Evolutionary conservation across 1,140 invertebrate species (phyloP), one percentile per base, ranked within the genome.

Genomic region (Atta colombica): DNA sequence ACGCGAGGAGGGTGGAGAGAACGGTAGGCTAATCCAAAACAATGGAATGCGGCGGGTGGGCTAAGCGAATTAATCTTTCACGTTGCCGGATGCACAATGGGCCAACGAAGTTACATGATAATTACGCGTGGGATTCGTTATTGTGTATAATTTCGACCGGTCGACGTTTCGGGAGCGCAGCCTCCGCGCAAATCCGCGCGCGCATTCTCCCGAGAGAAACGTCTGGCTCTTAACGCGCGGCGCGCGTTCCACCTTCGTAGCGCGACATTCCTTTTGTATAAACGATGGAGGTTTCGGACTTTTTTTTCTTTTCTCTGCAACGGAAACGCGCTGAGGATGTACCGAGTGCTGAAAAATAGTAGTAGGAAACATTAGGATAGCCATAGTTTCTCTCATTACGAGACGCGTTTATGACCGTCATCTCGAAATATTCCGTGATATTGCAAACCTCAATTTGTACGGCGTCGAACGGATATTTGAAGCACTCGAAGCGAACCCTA

Each of bases 41-140:
- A 92, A 91, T 92, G 91, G 87, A 90, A 92, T 88, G 88, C 88
- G 81, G 65, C 78, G 89, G 55, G 80, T 81, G 68, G 85, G 82
- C 65, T 89, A 91, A 92, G 89, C 91, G 88, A 92, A 92, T 92
- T 92, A 92, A 91, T 91, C 91, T 92, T 92, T 91, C 91, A 88
- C 86, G 72, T 90, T 88, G 88, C 77, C 80, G 63, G 65, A 89
- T 90, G 81, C 88, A 89, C 88, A 91, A 91, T 91, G 89, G 86
- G 88, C 87, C 91, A 90, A 90, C 91, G 88, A 88, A 84, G 91
- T 92, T 92, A 90, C 91, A 92, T 86, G 87, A 92, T 92, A 91
- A 92, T 92, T 92, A 90, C 91, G 86, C 88, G 55, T 55, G 90
- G 90, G 90, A 91, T 91, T 91, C 90, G 90, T 85, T 91, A 91